Conservation (phyloP, 2,888 invertebrate genomes). For the Eilema depressum region DNA sequence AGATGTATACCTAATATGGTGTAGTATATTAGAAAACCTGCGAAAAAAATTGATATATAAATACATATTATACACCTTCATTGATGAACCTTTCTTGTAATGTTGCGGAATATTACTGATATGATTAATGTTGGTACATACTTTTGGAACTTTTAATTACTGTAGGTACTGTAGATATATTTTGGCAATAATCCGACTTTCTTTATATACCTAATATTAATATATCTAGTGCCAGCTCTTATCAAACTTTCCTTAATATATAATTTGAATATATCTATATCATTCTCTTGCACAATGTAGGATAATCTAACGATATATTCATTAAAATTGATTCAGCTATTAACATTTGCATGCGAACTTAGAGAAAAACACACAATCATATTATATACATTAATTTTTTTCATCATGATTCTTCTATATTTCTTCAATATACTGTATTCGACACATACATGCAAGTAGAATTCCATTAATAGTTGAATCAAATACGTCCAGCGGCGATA, state of each 20-base stretch:
- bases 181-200: too few relatives aligned
- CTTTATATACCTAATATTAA: too few relatives aligned
- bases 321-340: neutral
- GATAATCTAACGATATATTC: neutral
- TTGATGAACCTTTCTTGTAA: too few relatives aligned
- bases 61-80: too few relatives aligned
- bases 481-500: conserved; percentile 50
- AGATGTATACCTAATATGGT: conserved; percentile 51
- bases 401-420: neutral
- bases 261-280: too few relatives aligned
- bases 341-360: neutral
- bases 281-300: neutral
- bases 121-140: too few relatives aligned
- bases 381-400: neutral
- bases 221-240: too few relatives aligned
- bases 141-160: too few relatives aligned
- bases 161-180: too few relatives aligned
- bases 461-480: conserved; percentile 48
- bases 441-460: conserved; percentile 26
- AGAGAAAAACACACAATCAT: neutral
- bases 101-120: too few relatives aligned
- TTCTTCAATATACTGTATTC: conserved; percentile 26
- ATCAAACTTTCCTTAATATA: too few relatives aligned
- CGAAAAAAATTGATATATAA: conserved; percentile 22
- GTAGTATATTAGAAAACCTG: conserved; percentile 42